A percentile compares a stretch with the other conserved stretches of the same genome.
Conservation (phyloP, 2,113 vertebrate genomes). For the Nansenia antarctica region DNA sequence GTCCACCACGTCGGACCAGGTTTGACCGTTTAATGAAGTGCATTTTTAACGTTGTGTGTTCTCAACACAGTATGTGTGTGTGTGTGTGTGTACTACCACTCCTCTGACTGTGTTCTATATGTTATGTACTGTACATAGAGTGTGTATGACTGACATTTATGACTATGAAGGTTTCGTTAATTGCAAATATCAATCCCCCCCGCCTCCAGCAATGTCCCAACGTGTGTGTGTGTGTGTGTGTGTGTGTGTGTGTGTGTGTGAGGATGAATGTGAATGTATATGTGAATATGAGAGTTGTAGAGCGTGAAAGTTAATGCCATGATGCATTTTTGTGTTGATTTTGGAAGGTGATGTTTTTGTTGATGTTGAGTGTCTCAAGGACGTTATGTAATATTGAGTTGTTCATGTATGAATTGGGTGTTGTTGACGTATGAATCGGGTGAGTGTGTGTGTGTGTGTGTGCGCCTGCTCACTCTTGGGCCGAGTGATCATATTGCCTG, state of each 20-base stretch:
- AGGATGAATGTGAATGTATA: slow-evolving; percentile 4
- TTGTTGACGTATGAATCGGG: slow-evolving; percentile 23
- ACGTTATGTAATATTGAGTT: slow-evolving; percentile 21
- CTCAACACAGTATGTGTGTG: not conserved
- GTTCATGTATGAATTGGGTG: slow-evolving; percentile 8
- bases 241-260: slow-evolving; percentile 20
- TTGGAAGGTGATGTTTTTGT: not conserved
- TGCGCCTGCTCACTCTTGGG: slow-evolving; percentile 7
- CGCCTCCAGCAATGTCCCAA: slow-evolving; percentile 28
- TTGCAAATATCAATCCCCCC: slow-evolving; percentile 28
- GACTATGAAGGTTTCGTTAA: slow-evolving; percentile 55
- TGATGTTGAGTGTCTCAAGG: slow-evolving; percentile 8
- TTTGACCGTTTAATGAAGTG: not conserved
- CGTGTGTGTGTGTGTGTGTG: slow-evolving; percentile 20
- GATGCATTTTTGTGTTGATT: not conserved
- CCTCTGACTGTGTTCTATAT: too few species aligned
- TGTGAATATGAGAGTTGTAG: not conserved
- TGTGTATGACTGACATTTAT: slow-evolving; percentile 48
- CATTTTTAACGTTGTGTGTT: not conserved
- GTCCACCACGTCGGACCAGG: not conserved
- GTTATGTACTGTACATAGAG: too few species aligned
- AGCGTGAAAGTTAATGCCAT: not conserved
- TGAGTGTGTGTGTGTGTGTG: slow-evolving; percentile 14
- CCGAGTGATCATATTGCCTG: slow-evolving; percentile 43
- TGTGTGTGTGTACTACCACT: slow-evolving; percentile 28